Conservation (phyloP, 2,888 invertebrate species). For the Drosophila neonasuta region DNA sequence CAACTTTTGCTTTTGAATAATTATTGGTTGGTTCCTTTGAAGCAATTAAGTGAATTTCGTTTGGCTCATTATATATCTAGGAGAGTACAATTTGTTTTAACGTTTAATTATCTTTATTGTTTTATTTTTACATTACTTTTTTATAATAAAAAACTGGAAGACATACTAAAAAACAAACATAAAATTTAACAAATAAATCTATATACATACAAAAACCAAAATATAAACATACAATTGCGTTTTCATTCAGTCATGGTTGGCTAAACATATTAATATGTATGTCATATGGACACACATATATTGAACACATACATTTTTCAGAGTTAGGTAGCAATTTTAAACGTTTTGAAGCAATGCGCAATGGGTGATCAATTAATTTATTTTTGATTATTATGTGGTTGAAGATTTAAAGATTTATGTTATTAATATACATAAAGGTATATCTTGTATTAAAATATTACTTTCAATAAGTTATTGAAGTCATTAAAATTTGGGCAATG, state of each 20-base stretch:
- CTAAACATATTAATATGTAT: background rate
- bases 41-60: constrained; percentile 23
- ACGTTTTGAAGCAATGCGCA: background rate
- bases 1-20: constrained; percentile 17
- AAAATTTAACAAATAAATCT: constrained; percentile 66
- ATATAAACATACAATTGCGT: background rate
- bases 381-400: background rate
- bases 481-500: too few relatives aligned
- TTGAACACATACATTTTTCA: background rate
- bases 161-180: constrained; percentile 50
- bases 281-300: too few relatives aligned
- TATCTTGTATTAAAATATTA: too few relatives aligned
- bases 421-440: too few relatives aligned
- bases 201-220: constrained; percentile 45
- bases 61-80: constrained; percentile 55
- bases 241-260: background rate
- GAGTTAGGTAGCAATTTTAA: background rate
- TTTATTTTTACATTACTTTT: constrained; percentile 52
- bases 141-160: constrained; percentile 52
- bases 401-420: too few relatives aligned
- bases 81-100: constrained; percentile 69
- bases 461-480: too few relatives aligned
- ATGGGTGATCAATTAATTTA: background rate
- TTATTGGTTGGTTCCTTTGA: constrained; percentile 13
- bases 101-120: constrained; percentile 64